phyloP scores from a whole-genome alignment of 2,113 vertebrate genomes.

The Sceloporus undulatus region DNA sequence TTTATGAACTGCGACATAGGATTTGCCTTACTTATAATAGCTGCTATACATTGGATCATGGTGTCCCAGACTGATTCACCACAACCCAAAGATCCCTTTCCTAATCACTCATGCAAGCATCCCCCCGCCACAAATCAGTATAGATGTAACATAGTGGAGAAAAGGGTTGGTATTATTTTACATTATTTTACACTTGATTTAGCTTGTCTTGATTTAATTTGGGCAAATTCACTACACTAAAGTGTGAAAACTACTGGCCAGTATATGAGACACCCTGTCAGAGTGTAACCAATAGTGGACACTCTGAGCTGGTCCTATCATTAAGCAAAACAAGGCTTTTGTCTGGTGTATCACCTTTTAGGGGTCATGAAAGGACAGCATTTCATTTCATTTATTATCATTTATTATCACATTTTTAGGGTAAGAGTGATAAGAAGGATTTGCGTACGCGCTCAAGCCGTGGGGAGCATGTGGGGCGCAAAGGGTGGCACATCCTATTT shows the following conservation, averaged over 20 bases:
- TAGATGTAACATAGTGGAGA: too few species aligned
- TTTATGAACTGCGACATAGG: too few species aligned
- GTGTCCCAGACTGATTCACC: too few species aligned
- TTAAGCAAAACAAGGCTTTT: background rate
- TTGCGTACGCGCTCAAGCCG: too few species aligned
- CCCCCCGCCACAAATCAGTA: too few species aligned
- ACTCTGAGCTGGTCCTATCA: background rate
- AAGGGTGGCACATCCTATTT: too few species aligned
- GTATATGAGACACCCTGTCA: background rate
- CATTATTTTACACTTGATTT: background rate
- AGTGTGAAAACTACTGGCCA: background rate
- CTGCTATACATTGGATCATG: too few species aligned
- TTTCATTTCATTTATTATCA: background rate
- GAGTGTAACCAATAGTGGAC: background rate
- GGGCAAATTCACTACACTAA: background rate
- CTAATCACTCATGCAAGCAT: too few species aligned
- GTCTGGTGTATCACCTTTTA: background rate
- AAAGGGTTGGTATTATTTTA: too few species aligned
- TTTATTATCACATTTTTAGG: background rate
- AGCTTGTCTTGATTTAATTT: background rate
- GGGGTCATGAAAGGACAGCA: background rate
- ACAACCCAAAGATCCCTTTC: too few species aligned
- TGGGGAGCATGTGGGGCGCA: too few species aligned
- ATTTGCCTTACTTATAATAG: too few species aligned
- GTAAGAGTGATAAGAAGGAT: background rate